These are phyloP conservation scores for Elephantulus edwardii DNA, from an alignment of 2,113 vertebrate species.

Conservation along the genomic window DNA sequence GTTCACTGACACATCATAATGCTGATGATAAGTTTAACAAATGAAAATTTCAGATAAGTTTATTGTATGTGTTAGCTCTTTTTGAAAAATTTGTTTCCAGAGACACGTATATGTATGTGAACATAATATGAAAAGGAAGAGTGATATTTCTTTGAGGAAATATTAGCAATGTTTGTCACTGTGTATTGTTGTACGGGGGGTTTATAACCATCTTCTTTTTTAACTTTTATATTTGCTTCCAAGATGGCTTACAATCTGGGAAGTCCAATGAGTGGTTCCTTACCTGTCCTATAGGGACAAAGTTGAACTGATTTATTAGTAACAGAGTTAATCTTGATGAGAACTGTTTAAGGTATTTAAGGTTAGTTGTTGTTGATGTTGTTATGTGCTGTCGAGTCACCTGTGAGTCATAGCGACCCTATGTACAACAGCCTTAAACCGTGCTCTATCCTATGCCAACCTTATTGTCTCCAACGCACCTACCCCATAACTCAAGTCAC, in stretches of 20 bases:
- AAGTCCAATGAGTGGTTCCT: too few relatives aligned
- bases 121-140: background rate
- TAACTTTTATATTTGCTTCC: conserved; percentile 16
- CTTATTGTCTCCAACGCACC: too few relatives aligned
- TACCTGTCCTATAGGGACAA: too few relatives aligned
- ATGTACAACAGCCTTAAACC: too few relatives aligned
- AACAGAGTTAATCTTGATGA: too few relatives aligned
- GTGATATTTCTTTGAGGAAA: background rate
- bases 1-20: conserved; percentile 2
- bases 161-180: background rate
- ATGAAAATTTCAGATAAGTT: background rate
- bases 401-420: too few relatives aligned
- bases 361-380: too few relatives aligned
- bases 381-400: too few relatives aligned
- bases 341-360: too few relatives aligned
- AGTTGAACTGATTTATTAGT: background rate
- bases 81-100: conserved; percentile 21
- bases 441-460: too few relatives aligned
- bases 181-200: background rate
- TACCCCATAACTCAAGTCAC: too few relatives aligned
- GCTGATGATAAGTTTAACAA: background rate
- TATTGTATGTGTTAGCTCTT: background rate
- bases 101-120: background rate
- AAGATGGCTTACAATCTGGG: background rate
- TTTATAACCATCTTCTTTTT: conserved; percentile 6